Evolutionary conservation across 2,113 vertebrate species (phyloP).

Genomic region (Tiliqua scincoides): DNA sequence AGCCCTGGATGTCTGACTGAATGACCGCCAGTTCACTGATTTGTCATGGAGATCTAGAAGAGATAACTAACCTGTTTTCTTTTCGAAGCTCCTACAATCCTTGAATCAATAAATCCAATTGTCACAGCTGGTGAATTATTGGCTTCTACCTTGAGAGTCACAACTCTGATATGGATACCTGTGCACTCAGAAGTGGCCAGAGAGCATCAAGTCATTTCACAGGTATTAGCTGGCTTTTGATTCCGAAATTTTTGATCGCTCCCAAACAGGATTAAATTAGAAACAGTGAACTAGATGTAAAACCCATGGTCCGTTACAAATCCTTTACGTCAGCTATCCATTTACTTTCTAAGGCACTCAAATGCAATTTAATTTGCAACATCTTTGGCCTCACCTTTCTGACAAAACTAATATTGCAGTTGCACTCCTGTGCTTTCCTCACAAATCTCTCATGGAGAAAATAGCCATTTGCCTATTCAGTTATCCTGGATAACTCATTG

Average conservation of each 20-base stretch:
- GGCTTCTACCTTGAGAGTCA: not conserved
- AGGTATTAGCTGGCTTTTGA: constrained; percentile 32
- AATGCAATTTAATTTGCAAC: constrained; percentile 29
- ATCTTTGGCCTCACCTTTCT: constrained; percentile 11
- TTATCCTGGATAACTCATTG: constrained; percentile 1
- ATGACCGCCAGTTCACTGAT: constrained; percentile 14
- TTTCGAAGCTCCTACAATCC: constrained; percentile 3
- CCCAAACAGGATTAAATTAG: constrained; percentile 28
- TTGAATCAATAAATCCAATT: constrained; percentile 23
- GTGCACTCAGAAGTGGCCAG: not conserved
- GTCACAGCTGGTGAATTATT: constrained; percentile 11
- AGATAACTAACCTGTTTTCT: not conserved
- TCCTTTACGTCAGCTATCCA: constrained; percentile 18
- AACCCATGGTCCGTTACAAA: constrained; percentile 28
- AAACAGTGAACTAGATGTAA: constrained; percentile 8
- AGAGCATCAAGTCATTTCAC: constrained; percentile 35
- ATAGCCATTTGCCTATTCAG: constrained; percentile 2
- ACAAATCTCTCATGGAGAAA: constrained; percentile 4
- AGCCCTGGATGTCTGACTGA: not conserved
- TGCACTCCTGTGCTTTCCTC: not conserved
- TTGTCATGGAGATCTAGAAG: constrained; percentile 12
- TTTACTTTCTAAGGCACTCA: constrained; percentile 10
- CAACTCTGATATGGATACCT: not conserved
- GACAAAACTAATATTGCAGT: not conserved
- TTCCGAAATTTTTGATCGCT: not conserved